These are phyloP conservation scores for Sprattus sprattus DNA, from an alignment of 2,113 vertebrate genomes.

Conservation along the genomic window DNA sequence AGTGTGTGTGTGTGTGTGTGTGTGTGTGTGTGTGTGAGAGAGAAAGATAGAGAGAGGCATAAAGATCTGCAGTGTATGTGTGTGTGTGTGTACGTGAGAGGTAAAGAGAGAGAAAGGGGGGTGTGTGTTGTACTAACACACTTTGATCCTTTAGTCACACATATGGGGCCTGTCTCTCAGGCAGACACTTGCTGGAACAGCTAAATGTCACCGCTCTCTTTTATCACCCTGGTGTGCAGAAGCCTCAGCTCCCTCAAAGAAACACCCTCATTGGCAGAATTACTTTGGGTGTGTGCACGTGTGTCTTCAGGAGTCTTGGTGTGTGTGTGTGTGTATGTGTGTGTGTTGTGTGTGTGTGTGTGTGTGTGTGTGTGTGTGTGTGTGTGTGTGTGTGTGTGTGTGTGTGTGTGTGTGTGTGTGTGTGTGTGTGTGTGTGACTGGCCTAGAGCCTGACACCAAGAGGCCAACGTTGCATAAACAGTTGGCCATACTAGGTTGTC, in stretches of 20 bases:
- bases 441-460: slow-evolving; percentile 27
- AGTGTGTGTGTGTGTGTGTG: neutral
- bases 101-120: neutral
- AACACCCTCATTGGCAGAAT: neutral
- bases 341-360: slow-evolving; percentile 15
- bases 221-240: neutral
- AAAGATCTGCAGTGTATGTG: neutral
- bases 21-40: neutral
- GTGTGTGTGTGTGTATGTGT: slow-evolving; percentile 24
- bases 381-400: slow-evolving; percentile 22
- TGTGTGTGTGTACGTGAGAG: neutral
- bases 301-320: neutral
- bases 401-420: slow-evolving; percentile 20
- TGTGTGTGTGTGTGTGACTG: slow-evolving; percentile 25
- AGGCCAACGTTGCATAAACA: neutral
- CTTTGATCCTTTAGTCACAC: slow-evolving; percentile 68
- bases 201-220: slow-evolving; percentile 48
- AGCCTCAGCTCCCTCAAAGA: neutral
- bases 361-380: slow-evolving; percentile 28
- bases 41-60: neutral
- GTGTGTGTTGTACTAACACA: slow-evolving; percentile 22
- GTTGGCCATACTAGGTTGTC: neutral
- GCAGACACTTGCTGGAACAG: slow-evolving; percentile 27
- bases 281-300: neutral
- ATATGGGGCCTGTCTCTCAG: slow-evolving; percentile 64